These are phyloP conservation scores for Anastatus disparis DNA, from an alignment of 1,140 invertebrate genomes.

Conservation along the genomic window DNA sequence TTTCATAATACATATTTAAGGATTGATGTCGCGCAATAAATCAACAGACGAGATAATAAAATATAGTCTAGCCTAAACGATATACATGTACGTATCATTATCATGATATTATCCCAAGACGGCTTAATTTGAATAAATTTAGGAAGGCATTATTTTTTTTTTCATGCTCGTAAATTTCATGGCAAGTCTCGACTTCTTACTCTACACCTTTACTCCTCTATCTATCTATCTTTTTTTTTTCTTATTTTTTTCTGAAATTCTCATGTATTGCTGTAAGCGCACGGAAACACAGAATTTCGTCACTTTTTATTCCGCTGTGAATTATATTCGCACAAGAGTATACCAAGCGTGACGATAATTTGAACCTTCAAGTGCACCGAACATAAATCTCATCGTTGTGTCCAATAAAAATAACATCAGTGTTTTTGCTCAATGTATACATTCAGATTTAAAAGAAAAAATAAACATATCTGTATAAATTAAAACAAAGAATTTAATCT, in stretches of 20 bases:
- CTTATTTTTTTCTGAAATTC: too few relatives aligned
- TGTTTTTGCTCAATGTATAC: background rate
- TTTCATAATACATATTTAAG: background rate
- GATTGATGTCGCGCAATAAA: too few relatives aligned
- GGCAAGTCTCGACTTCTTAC: background rate
- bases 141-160: constrained; percentile 5
- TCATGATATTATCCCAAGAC: background rate
- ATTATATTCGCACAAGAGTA: background rate
- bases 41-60: background rate
- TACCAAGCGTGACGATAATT: background rate
- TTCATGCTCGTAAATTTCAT: background rate
- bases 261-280: too few relatives aligned
- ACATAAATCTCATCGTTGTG: background rate
- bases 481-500: too few relatives aligned
- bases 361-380: background rate
- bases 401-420: background rate
- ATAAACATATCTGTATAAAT: too few relatives aligned
- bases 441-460: background rate
- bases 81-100: background rate
- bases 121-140: constrained; percentile 5
- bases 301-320: background rate
- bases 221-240: too few relatives aligned
- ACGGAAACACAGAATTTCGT: background rate
- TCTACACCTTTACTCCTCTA: background rate
- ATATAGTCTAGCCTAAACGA: background rate